These are phyloP conservation scores for Cheilosia vulpina DNA, from an alignment of 2,888 invertebrate genomes.

Conservation along the genomic window DNA sequence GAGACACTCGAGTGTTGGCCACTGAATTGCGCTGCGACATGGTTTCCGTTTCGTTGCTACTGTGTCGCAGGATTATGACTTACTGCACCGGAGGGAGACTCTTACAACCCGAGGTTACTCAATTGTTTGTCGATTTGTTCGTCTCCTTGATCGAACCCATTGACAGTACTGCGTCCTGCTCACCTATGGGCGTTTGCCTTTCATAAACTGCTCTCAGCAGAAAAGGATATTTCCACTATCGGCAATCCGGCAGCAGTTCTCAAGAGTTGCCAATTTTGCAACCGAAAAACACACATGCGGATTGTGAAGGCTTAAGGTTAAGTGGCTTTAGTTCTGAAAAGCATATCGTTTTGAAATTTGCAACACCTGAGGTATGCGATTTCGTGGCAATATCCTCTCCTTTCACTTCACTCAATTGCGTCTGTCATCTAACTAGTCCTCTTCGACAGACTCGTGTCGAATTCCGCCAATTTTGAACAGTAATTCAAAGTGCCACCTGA, in stretches of 20 bases:
- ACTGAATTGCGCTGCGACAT: conserved; percentile 63
- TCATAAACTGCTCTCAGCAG: conserved; percentile 36
- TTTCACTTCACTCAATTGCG: not conserved
- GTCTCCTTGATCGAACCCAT: conserved; percentile 15
- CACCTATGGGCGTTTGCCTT: conserved; percentile 53
- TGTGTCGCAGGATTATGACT: conserved; percentile 50
- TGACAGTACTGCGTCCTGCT: conserved; percentile 30
- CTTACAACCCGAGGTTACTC: conserved; percentile 51
- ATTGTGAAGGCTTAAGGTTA: conserved; percentile 13
- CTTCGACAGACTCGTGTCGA: conserved; percentile 28
- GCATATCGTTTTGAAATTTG: not conserved
- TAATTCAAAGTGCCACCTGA: conserved; percentile 71
- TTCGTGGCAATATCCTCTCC: not conserved
- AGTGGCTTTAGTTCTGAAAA: conserved; percentile 10
- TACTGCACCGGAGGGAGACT: conserved; percentile 9
- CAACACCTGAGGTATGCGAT: not conserved
- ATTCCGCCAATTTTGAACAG: conserved; percentile 33
- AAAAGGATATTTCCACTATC: conserved; percentile 49
- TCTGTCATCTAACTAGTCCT: conserved; percentile 5
- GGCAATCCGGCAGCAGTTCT: conserved; percentile 34
- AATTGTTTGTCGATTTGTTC: conserved; percentile 47
- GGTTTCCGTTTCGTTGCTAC: conserved; percentile 20
- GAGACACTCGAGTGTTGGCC: conserved; percentile 60
- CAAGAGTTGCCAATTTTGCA: conserved; percentile 29
- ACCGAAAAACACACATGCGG: conserved; percentile 13